phyloP scores from a whole-genome alignment of 2,797 vertebrate species.

The Lindbergichthys nudifrons region DNA sequence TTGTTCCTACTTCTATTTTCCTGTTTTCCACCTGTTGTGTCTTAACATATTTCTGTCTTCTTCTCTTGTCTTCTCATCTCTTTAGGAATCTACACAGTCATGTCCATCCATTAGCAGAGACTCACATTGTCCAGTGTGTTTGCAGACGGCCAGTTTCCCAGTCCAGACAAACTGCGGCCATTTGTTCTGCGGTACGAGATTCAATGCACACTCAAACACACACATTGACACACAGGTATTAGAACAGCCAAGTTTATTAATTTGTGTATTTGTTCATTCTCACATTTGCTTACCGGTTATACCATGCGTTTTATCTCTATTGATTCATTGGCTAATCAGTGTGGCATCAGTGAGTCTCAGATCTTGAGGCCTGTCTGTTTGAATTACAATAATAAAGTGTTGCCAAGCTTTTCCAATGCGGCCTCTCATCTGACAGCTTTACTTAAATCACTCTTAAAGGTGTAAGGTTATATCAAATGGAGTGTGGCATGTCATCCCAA shows the following conservation, averaged over 20 bases:
- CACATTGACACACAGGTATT: neutral
- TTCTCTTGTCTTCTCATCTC: constrained; percentile 5
- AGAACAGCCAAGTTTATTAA: neutral
- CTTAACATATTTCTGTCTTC: neutral
- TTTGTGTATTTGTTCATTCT: neutral
- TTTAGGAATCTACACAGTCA: constrained; percentile 67
- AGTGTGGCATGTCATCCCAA: neutral
- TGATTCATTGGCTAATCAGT: constrained; percentile 15
- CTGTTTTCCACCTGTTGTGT: neutral
- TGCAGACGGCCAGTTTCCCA: constrained; percentile 84
- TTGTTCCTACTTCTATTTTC: neutral
- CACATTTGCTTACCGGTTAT: constrained; percentile 3
- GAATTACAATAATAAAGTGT: constrained; percentile 46
- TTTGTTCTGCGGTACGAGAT: constrained; percentile 87
- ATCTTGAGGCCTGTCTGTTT: neutral
- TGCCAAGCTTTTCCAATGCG: constrained; percentile 32
- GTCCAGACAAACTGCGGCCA: constrained; percentile 90
- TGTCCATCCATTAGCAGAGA: constrained; percentile 72
- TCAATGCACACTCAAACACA: constrained; percentile 6
- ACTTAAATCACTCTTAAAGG: neutral
- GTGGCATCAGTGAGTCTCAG: constrained; percentile 8
- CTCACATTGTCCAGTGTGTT: constrained; percentile 86
- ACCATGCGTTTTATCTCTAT: constrained; percentile 1
- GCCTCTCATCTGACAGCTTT: constrained; percentile 19
- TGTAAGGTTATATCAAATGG: neutral